Evolutionary conservation across 2,113 vertebrate species (phyloP).

Genomic region (Salvelinus alpinus): DNA sequence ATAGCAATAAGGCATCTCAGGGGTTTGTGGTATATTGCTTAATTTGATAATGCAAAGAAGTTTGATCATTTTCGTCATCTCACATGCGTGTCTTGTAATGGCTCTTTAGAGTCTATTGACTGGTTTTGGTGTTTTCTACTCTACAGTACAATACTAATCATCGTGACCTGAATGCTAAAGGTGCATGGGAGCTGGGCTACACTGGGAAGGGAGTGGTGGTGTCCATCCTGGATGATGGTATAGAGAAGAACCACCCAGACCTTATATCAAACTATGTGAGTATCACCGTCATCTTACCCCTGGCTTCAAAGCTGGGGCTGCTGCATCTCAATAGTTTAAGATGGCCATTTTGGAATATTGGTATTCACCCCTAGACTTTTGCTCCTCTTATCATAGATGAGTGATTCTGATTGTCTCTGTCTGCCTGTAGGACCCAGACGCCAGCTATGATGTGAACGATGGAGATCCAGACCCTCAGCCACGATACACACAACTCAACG

Average conservation of each 20-base stretch:
- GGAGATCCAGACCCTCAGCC: slow-evolving; percentile 95
- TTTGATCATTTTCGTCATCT: background rate
- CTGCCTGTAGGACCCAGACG: slow-evolving; percentile 73
- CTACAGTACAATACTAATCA: slow-evolving; percentile 83
- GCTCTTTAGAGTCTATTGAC: background rate
- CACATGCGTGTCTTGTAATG: background rate
- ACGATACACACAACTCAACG: slow-evolving; percentile 95
- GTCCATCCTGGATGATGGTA: slow-evolving; percentile 96
- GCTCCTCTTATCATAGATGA: too few relatives aligned
- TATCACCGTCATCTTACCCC: slow-evolving; percentile 19
- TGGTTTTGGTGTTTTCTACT: slow-evolving; percentile 1
- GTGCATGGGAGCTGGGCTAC: slow-evolving; percentile 91
- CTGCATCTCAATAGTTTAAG: background rate
- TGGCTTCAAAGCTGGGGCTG: background rate
- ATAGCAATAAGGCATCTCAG: too few relatives aligned
- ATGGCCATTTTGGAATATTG: too few relatives aligned
- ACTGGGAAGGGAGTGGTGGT: slow-evolving; percentile 92
- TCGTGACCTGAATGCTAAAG: slow-evolving; percentile 89
- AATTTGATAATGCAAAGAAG: background rate
- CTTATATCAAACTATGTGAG: slow-evolving; percentile 93
- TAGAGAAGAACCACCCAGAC: slow-evolving; percentile 97
- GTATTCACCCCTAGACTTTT: too few relatives aligned
- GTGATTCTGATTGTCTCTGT: background rate
- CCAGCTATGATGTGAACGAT: slow-evolving; percentile 98
- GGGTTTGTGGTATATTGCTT: too few relatives aligned